Base-by-base conservation (phyloP, 2,113 vertebrate species). In the Tapirus terrestris region DNA sequence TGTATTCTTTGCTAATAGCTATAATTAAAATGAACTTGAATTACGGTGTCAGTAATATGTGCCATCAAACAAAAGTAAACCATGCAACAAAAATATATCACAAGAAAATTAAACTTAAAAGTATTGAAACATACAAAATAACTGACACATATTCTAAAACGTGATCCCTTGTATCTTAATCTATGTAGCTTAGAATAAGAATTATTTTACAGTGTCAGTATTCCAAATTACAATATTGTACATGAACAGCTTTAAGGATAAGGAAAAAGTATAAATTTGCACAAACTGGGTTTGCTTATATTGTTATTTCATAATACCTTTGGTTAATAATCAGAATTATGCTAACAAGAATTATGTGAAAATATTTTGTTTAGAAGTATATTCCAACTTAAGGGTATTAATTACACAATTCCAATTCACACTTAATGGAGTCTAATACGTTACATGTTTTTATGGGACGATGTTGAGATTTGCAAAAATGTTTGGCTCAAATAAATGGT, bases 401-500 rank as follows among this genome's bases (percentile, higher is more conserved):
- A 93, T 79, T 94, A 91, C 6, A 67, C 18, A 70, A 94, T 77
- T 95, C 39, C 17, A 58, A 93, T 87, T 96, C 63, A 93, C 36
- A 97, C 76, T 96, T 96, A 94, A 91, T 94, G 39, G 3, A 94
- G 8, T 88, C 97, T 90, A 96, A 89, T 79, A 89, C 31, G 93
- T 82, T 96, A 96, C 7, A 72, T 94, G 94, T 91, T 95, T 96
- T 97, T 90, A 96, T 33, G 36, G 23, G 39, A 81, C 18, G 31
- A 93, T 33, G 36, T n/a, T 90, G 31, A 96, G 17, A 97, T 85
- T 77, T 96, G 51, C n/a, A 91, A 97, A 97, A 90, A 51, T 67
- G 16, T 21, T 91, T 98, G 16, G 18, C 25, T 96, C 93, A 97
- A 97, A 97, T 96, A 98, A 98, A 98, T 93, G 67, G 72, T 96